A percentile compares a stretch with the other conserved stretches of the same genome.
Conservation (phyloP, 2,888 invertebrate species). For the Chalcis sispes region DNA sequence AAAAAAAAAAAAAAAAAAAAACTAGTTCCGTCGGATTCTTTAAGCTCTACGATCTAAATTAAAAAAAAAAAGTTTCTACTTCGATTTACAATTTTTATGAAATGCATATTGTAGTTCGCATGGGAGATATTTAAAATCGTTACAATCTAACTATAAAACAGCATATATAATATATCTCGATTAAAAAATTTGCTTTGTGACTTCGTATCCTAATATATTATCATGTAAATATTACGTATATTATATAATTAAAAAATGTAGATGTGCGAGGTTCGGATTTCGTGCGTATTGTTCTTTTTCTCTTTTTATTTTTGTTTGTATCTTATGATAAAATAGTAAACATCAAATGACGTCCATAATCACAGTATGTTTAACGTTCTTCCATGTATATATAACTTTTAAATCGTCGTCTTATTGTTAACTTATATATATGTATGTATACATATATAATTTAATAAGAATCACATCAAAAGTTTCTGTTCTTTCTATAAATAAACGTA, state of each 20-base stretch:
- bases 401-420: constrained; percentile 15
- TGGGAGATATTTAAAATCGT: not conserved
- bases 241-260: constrained; percentile 30
- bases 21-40: constrained; percentile 30
- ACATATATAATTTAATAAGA: constrained; percentile 2
- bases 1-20: not conserved
- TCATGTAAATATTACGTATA: not conserved
- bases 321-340: constrained; percentile 29
- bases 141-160: constrained; percentile 16
- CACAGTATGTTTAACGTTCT: constrained; percentile 35
- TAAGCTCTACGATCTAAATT: constrained; percentile 26
- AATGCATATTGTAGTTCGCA: constrained; percentile 20
- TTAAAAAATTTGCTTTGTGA: constrained; percentile 21
- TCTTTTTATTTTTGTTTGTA: not conserved
- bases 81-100: constrained; percentile 31
- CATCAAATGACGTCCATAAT: constrained; percentile 23
- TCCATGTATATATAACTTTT: constrained; percentile 31
- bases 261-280: constrained; percentile 43
- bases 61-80: constrained; percentile 32
- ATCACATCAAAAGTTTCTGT: constrained; percentile 19
- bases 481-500: constrained; percentile 25
- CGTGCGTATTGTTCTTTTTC: constrained; percentile 1
- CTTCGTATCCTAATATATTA: constrained; percentile 4
- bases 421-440: not conserved
- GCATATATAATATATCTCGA: constrained; percentile 19